Conservation (phyloP, 1,140 invertebrate species). For the Nephotettix cincticeps region DNA sequence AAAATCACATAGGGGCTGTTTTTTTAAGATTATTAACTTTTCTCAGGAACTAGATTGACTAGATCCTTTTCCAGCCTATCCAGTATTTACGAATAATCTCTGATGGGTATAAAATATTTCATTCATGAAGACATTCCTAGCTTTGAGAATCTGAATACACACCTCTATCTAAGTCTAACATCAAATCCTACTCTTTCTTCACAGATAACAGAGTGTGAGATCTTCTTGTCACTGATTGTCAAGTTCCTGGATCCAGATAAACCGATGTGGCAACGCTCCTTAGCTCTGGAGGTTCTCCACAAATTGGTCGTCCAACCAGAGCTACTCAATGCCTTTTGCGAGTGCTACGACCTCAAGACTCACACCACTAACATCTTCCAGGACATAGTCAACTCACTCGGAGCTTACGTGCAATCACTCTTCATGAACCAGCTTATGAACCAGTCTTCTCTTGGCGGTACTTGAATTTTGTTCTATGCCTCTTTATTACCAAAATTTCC, state of each 20-base stretch:
- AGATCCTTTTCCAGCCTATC: no score
- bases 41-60: no score
- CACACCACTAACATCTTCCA: constrained; percentile 92
- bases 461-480: no score
- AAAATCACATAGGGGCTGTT: no score
- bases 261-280: constrained; percentile 90
- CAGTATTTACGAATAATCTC: no score
- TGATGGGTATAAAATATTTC: no score
- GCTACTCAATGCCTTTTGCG: constrained; percentile 87
- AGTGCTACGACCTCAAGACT: constrained; percentile 91
- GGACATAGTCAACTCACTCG: constrained; percentile 93
- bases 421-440: constrained; percentile 68
- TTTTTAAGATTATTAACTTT: no score
- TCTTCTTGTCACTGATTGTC: constrained; percentile 94
- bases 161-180: no score
- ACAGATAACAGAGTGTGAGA: constrained; percentile 96
- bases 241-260: constrained; percentile 97
- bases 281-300: constrained; percentile 94
- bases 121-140: no score
- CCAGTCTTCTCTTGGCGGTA: constrained; percentile 48
- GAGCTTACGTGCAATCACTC: constrained; percentile 92
- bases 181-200: no score
- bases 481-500: no score
- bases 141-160: no score
- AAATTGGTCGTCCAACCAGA: constrained; percentile 89